Evolutionary conservation across 1,140 invertebrate genomes (phyloP).

Genomic region (Cydia pomonella): DNA sequence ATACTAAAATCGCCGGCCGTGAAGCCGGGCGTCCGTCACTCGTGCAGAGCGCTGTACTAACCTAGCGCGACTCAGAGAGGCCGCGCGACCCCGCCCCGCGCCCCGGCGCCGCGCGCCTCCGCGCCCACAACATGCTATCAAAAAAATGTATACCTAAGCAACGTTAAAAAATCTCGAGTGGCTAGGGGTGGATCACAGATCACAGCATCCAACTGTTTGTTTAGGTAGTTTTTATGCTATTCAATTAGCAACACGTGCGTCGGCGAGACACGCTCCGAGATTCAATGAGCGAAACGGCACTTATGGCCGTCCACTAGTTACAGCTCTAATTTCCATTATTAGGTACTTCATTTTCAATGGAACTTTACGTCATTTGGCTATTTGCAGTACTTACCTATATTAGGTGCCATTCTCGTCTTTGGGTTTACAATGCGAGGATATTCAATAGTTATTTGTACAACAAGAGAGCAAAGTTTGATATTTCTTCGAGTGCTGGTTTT

Average conservation of each 20-base stretch:
- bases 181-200: conserved; percentile 46
- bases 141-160: conserved; percentile 50
- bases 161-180: conserved; percentile 57
- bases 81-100: conserved; percentile 66
- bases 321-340: conserved; percentile 2
- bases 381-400: neutral
- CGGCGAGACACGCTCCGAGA: conserved; percentile 42
- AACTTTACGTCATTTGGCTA: neutral
- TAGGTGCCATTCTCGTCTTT: neutral
- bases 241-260: conserved; percentile 73
- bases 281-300: conserved; percentile 42
- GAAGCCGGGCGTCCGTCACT: conserved; percentile 77
- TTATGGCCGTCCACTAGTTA: neutral
- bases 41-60: conserved; percentile 78
- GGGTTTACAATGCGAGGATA: neutral
- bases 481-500: no score
- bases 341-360: neutral
- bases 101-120: conserved; percentile 59
- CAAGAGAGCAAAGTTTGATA: no score
- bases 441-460: no score
- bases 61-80: conserved; percentile 60
- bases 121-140: conserved; percentile 59
- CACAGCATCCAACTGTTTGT: conserved; percentile 45
- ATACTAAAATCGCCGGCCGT: conserved; percentile 75
- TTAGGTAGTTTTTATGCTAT: conserved; percentile 46